These are phyloP conservation scores for Lutjanus erythropterus DNA, from an alignment of 2,113 vertebrate genomes.

Conservation along the genomic window DNA sequence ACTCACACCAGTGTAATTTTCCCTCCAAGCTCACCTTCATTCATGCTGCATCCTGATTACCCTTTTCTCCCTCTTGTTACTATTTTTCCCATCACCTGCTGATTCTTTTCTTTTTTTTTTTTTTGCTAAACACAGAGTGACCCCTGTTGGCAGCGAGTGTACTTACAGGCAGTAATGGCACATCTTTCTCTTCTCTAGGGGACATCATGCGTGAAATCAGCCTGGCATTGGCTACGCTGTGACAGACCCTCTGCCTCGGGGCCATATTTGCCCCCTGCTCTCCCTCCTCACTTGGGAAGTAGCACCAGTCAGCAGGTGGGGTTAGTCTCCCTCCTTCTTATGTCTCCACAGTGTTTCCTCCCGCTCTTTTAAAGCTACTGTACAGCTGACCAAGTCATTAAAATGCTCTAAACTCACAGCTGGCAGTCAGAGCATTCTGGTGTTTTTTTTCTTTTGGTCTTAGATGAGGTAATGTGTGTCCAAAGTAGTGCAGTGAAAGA, in stretches of 20 bases:
- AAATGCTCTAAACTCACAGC: slow-evolving; percentile 21
- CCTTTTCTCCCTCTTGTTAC: slow-evolving; percentile 52
- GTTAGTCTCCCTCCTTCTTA: slow-evolving; percentile 34
- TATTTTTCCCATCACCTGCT: slow-evolving; percentile 21
- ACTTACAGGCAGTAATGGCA: slow-evolving; percentile 46
- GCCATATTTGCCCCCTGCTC: slow-evolving; percentile 73
- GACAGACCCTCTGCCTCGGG: slow-evolving; percentile 76
- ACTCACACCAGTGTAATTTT: slow-evolving; percentile 59
- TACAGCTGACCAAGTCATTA: slow-evolving; percentile 37
- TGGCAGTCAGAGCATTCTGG: too few relatives aligned
- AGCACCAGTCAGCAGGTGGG: slow-evolving; percentile 68
- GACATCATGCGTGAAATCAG: slow-evolving; percentile 84
- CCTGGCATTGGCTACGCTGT: slow-evolving; percentile 79
- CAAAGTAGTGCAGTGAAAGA: neutral
- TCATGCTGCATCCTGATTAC: slow-evolving; percentile 65
- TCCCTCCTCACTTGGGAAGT: slow-evolving; percentile 58
- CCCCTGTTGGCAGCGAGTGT: slow-evolving; percentile 80
- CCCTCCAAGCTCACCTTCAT: slow-evolving; percentile 59
- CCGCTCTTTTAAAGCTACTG: slow-evolving; percentile 13
- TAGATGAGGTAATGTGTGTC: neutral
- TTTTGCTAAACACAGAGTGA: slow-evolving; percentile 77
- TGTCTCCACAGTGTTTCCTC: slow-evolving; percentile 44
- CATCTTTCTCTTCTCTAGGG: slow-evolving; percentile 68
- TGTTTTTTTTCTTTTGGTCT: neutral
- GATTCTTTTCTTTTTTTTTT: neutral